Conservation (phyloP, 2,113 vertebrate species). For the Otocyon megalotis region DNA sequence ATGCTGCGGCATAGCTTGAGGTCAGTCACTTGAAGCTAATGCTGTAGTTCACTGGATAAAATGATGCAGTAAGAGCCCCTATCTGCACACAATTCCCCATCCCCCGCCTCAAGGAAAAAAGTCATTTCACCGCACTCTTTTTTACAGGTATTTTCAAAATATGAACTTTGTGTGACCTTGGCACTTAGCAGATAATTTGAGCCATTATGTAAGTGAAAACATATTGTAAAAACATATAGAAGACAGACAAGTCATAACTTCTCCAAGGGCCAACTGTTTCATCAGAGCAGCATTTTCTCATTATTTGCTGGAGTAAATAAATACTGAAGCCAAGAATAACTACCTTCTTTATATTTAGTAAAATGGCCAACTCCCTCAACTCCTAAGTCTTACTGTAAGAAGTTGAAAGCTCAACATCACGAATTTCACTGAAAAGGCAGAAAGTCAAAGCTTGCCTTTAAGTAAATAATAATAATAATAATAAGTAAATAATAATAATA, state of each 20-base stretch:
- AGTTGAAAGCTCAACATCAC: rapidly evolving
- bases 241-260: neutral
- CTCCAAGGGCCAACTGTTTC: neutral
- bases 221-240: neutral
- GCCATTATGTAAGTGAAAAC: conserved; percentile 61
- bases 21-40: neutral
- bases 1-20: neutral
- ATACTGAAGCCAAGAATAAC: neutral
- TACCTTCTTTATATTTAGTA: neutral
- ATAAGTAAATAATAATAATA: rapidly evolving
- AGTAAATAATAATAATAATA: neutral
- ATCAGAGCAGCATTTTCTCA: neutral
- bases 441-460: no score
- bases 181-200: conserved; percentile 26
- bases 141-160: conserved; percentile 41
- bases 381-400: rapidly evolving
- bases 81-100: rapidly evolving
- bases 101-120: rapidly evolving
- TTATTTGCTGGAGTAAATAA: neutral
- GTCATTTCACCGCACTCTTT: neutral
- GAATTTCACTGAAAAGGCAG: neutral
- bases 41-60: neutral
- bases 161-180: conserved; percentile 61
- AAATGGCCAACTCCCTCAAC: rapidly evolving
- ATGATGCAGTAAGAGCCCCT: rapidly evolving